Evolutionary conservation across 2,888 invertebrate species (phyloP), one percentile per base, ranked within the genome.

Genomic region (Lepidochrysops patricia): DNA sequence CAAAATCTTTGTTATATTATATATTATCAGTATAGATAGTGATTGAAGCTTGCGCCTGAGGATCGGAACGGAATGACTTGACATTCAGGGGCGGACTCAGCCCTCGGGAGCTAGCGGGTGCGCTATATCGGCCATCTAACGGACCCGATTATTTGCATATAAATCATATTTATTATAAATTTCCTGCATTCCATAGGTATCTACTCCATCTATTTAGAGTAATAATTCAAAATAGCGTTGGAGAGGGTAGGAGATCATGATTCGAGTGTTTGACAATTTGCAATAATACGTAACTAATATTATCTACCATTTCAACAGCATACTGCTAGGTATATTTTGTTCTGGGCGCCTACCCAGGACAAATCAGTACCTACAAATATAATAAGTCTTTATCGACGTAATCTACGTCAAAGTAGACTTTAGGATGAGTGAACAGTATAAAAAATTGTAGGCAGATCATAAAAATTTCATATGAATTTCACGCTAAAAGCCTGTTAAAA

Each of bases 71-170:
- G 43, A 43, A 43, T 43, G 19, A 54, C 54, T 54, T 54, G 54
- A 54, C 54, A 54, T 54, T 54, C 54, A 54, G 54, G 54, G 32
- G 54, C 54, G 54, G 54, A 54, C 29, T 26, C 26, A 50, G 54
- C 54, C 58, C 58, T 25, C 25, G 63, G 63, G 58, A 61, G 57
- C 60, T 61, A 60, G 48, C 59, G 60, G 56, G 49, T 60, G 58
- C 57, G 34, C 63, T 61, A 61, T 63, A 63, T 58, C 49, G 60
- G 61, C 58, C 15, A 34, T 4, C 6, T 49, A 58, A 58, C 58
- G 50, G 58, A 13, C 13, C 25, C 9, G 15, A 25, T 27, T 15
- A 27, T 54, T 54, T 54, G 43, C 19, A 43, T 43, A 43, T 43
- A 43, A 43, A 23, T 43, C 43, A 43, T 43, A 43, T 23, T 23